These are phyloP conservation scores for Malacosoma neustria DNA, from an alignment of 2,888 invertebrate species.

Conservation along the genomic window DNA sequence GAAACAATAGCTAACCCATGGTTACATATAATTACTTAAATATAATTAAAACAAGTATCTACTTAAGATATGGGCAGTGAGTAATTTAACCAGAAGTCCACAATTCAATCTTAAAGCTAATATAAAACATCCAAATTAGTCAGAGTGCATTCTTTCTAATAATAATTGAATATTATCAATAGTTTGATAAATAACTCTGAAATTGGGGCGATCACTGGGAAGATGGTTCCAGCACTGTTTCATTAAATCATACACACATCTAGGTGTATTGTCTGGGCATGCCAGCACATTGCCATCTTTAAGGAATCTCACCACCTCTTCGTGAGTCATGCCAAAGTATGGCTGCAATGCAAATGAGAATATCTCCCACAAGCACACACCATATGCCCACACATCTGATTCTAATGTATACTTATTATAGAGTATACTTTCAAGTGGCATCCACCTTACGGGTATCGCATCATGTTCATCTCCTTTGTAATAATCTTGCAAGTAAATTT, in stretches of 20 bases:
- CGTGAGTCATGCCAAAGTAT: conserved; percentile 97
- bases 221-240: conserved; percentile 94
- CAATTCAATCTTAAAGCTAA: not conserved
- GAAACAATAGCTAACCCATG: too few relatives aligned
- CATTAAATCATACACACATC: conserved; percentile 93
- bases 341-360: conserved; percentile 97
- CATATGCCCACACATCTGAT: conserved; percentile 98
- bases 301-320: conserved; percentile 95
- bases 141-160: conserved; percentile 60
- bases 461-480: conserved; percentile 97
- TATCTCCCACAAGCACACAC: conserved; percentile 97
- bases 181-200: conserved; percentile 86
- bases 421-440: conserved; percentile 96
- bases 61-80: too few relatives aligned
- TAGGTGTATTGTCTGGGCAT: conserved; percentile 92
- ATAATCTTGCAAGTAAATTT: conserved; percentile 95
- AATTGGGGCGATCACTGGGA: conserved; percentile 89
- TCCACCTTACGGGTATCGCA: conserved; percentile 98
- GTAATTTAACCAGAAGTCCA: too few relatives aligned
- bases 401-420: conserved; percentile 97
- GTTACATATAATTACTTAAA: too few relatives aligned
- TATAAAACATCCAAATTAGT: conserved; percentile 28
- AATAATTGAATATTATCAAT: conserved; percentile 79
- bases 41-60: too few relatives aligned
- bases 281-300: conserved; percentile 94